Percentiles rank a stretch among this genome's conserved stretches.
Conservation (phyloP, 2,797 vertebrate species). For the Lithobates pipiens region DNA sequence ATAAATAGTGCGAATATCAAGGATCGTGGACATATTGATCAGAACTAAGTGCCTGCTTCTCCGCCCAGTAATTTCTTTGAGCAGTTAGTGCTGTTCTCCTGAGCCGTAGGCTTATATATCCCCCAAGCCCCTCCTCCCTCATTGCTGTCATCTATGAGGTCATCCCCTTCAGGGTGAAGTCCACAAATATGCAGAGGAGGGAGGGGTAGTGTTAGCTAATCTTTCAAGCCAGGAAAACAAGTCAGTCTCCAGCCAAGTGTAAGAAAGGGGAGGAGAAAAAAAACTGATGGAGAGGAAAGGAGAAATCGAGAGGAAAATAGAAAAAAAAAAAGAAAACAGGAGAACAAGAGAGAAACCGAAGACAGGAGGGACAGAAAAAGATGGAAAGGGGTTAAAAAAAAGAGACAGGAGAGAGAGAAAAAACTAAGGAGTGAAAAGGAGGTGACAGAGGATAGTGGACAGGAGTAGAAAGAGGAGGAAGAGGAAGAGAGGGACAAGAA, state of each 20-base stretch:
- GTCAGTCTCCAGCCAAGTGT: constrained; percentile 5
- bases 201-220: constrained; percentile 22
- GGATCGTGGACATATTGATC: constrained; percentile 61
- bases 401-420: too few species aligned
- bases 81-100: constrained; percentile 35
- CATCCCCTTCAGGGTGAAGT: constrained; percentile 36
- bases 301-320: constrained; percentile 1
- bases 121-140: background rate
- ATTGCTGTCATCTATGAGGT: constrained; percentile 12
- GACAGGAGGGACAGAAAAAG: too few species aligned
- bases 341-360: too few species aligned
- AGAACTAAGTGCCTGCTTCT: constrained; percentile 20
- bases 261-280: background rate
- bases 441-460: too few species aligned
- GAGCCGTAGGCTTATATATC: constrained; percentile 3
- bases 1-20: constrained; percentile 62
- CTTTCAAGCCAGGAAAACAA: constrained; percentile 45
- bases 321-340: too few species aligned
- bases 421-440: too few species aligned
- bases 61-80: constrained; percentile 29
- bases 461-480: too few species aligned
- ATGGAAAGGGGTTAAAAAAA: too few species aligned
- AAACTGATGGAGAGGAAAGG: background rate
- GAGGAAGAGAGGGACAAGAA: too few species aligned
- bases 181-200: background rate